Percentiles rank a stretch among this genome's conserved stretches.
phyloP scores from a whole-genome alignment of 1,140 invertebrate genomes.

The Plutomurus gul region DNA sequence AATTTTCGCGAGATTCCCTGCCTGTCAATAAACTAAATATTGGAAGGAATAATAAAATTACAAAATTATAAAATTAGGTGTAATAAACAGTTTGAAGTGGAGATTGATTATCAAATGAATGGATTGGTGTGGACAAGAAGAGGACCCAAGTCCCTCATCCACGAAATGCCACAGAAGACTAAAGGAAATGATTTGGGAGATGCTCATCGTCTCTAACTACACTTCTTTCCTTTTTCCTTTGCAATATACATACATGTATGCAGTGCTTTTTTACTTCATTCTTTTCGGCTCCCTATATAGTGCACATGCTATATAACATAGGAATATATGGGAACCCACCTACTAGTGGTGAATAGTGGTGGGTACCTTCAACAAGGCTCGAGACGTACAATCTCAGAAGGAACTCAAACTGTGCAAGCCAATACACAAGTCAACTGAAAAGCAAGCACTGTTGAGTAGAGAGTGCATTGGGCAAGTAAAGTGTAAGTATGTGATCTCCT shows the following conservation, averaged over 20 bases:
- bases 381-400: background rate
- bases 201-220: background rate
- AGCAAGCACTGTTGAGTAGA: background rate
- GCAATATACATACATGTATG: background rate
- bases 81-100: background rate
- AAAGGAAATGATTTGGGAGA: background rate
- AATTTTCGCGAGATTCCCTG: too few relatives aligned
- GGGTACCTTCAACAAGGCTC: background rate
- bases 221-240: background rate
- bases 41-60: too few relatives aligned
- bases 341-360: too few relatives aligned
- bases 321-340: background rate
- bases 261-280: background rate
- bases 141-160: constrained; percentile 15
- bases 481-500: constrained; percentile 6
- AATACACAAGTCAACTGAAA: background rate
- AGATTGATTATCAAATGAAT: background rate
- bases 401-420: background rate
- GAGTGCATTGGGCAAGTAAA: background rate
- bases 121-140: background rate
- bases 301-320: too few relatives aligned
- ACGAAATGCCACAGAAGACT: constrained; percentile 14
- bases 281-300: constrained; percentile 15
- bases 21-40: too few relatives aligned
- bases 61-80: too few relatives aligned